Percentiles rank a stretch among this genome's conserved stretches.
Conservation (phyloP, 2,888 invertebrate species). For the Cerastoderma edule region DNA sequence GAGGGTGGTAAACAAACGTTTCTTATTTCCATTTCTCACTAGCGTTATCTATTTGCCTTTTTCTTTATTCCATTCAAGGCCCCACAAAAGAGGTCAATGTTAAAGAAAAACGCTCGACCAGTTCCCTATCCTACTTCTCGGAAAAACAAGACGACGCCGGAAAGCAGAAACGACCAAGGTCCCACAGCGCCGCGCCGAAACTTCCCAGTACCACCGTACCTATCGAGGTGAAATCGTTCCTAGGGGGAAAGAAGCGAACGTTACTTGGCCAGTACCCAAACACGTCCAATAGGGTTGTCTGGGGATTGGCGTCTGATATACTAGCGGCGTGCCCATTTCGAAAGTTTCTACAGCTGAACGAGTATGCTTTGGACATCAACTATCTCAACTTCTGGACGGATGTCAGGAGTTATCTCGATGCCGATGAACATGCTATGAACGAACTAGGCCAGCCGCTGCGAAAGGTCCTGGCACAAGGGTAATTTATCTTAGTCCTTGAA, state of each 20-base stretch:
- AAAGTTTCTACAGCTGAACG: constrained; percentile 40
- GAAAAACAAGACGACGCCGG: no score
- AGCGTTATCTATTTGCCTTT: no score
- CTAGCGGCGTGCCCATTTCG: constrained; percentile 61
- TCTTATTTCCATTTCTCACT: no score
- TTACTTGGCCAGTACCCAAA: constrained; percentile 42
- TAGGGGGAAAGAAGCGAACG: constrained; percentile 53
- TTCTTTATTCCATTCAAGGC: no score
- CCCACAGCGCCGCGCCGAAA: no score
- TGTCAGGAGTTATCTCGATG: constrained; percentile 61
- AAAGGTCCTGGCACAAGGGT: constrained; percentile 41
- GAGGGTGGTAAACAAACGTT: no score
- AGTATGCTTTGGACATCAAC: constrained; percentile 33
- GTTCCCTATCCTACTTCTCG: not conserved
- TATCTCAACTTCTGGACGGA: constrained; percentile 68
- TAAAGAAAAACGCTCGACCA: not conserved
- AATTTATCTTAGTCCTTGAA: no score
- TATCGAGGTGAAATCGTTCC: constrained; percentile 52
- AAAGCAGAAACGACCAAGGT: no score
- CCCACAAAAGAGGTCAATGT: constrained; percentile 32
- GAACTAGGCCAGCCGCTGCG: constrained; percentile 49
- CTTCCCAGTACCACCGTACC: constrained; percentile 39
- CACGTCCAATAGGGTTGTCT: constrained; percentile 44
- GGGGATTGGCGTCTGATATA: constrained; percentile 61
- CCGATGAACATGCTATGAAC: constrained; percentile 55